Conservation (phyloP, 2,113 vertebrate species). For the Columbina picui region DNA sequence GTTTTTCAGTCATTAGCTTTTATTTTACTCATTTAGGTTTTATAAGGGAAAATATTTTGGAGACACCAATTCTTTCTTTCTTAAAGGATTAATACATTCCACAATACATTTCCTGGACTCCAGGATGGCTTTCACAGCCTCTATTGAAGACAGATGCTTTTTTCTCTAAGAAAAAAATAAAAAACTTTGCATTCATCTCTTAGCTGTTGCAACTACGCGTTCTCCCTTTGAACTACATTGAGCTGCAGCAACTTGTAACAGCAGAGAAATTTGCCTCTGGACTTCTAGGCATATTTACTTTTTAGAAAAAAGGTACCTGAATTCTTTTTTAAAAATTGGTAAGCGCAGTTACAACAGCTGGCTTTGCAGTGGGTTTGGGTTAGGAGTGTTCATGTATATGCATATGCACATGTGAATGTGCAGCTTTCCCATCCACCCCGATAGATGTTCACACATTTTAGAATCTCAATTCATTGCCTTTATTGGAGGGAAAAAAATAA, state of each 20-base stretch:
- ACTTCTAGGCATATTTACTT: neutral
- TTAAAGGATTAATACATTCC: neutral
- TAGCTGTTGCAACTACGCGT: neutral
- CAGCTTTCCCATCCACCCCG: neutral
- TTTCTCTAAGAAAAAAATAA: neutral
- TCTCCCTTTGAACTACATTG: accelerated
- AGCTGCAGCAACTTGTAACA: neutral
- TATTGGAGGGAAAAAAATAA: neutral
- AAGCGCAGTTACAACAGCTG: neutral
- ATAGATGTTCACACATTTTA: neutral
- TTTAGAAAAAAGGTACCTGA: neutral
- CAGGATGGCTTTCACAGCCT: neutral
- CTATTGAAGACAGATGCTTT: neutral
- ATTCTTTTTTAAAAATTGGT: neutral
- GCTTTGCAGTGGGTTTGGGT: neutral
- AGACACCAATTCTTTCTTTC: neutral
- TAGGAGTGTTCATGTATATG: too few relatives aligned
- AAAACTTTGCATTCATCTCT: neutral
- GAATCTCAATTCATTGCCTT: neutral
- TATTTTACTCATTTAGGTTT: neutral
- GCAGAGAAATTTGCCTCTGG: neutral
- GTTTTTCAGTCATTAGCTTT: neutral
- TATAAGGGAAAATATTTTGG: neutral
- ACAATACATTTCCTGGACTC: neutral
- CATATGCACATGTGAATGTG: neutral